Percentiles rank a stretch among this genome's conserved stretches.
These are phyloP conservation scores for Conops quadrifasciatus DNA, from an alignment of 2,888 invertebrate species.

Conservation along the genomic window DNA sequence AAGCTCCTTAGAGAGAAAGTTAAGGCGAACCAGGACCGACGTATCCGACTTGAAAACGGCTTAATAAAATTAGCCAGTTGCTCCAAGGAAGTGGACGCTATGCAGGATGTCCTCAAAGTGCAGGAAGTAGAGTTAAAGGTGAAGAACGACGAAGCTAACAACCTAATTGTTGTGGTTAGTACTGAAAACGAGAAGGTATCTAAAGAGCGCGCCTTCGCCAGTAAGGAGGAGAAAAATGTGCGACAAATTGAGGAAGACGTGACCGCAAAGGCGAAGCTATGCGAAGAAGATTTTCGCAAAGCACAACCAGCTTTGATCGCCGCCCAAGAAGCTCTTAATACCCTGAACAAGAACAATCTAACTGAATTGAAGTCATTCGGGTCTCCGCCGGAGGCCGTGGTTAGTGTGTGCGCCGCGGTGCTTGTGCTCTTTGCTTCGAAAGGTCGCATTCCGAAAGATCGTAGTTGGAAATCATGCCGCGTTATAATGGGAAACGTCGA, in stretches of 20 bases:
- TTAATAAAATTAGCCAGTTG: slow-evolving; percentile 87
- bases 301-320: slow-evolving; percentile 91
- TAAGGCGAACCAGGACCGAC: slow-evolving; percentile 76
- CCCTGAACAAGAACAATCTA: slow-evolving; percentile 90
- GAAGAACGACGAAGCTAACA: slow-evolving; percentile 90
- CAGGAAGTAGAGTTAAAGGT: slow-evolving; percentile 86
- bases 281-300: slow-evolving; percentile 87
- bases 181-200: slow-evolving; percentile 92
- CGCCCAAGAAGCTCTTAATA: slow-evolving; percentile 90
- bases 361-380: slow-evolving; percentile 95
- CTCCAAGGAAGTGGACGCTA: slow-evolving; percentile 83
- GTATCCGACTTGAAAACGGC: slow-evolving; percentile 84
- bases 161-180: slow-evolving; percentile 84
- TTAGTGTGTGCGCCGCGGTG: slow-evolving; percentile 87
- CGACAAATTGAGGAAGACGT: slow-evolving; percentile 89
- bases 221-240: slow-evolving; percentile 90
- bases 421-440: slow-evolving; percentile 82
- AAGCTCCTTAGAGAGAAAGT: slow-evolving; percentile 77
- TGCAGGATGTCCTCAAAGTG: slow-evolving; percentile 75
- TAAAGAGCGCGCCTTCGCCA: slow-evolving; percentile 81
- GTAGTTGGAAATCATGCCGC: slow-evolving; percentile 92
- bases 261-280: slow-evolving; percentile 82
- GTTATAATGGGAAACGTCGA: slow-evolving; percentile 91
- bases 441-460: slow-evolving; percentile 89
- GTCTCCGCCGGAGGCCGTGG: slow-evolving; percentile 88